Evolutionary conservation across 2,888 invertebrate species (phyloP), one percentile per base, ranked within the genome.

Genomic region (Drosophila greeni): DNA sequence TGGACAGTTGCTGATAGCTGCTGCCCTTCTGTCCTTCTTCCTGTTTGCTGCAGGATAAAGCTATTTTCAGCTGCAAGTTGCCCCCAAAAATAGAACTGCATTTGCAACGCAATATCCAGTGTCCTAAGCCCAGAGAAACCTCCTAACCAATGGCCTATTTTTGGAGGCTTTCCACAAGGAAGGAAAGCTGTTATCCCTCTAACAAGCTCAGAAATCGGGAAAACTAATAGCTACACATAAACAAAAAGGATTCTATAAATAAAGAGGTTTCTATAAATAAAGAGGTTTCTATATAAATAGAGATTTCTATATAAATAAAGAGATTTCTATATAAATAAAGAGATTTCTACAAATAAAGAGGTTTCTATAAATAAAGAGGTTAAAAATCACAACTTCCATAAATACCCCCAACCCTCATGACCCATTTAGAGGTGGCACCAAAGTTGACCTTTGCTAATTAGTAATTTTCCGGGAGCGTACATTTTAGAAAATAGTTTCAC

Each of bases 1-100:
- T 20, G 29, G 49, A 20, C 62, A 33, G 7, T 8, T 2, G 23
- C 8, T n/a, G 14, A 8, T 23, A 5, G n/a, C 11, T 16, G 2
- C 20, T 20, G 20, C 0, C 26, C 37, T 37, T n/a, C 5, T n/a
- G 23, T n/a, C 23, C 36, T 31, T 24, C 18, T 37, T n/a, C 45
- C 31, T 37, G 16, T 16, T 34, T 2, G n/a, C 9, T 33, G 9
- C 9, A n/a, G 26, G 29, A 29, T 18, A 14, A 24, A 24, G n/a
- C 45, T 12, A 42, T 40, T 52, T 7, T n/a, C 47, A 40, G 31
- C 52, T 40, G 20, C 40, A 20, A 52, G 23, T 42, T 53, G 31
- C 31, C 5, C 40, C 5, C 9, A 16, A 43, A 45, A 45, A 45
- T 29, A 45, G 29, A 45, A 29, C 7, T 45, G 29, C 18, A 18